Base-by-base conservation (phyloP, 2,888 invertebrate genomes). In the Labia minor region DNA sequence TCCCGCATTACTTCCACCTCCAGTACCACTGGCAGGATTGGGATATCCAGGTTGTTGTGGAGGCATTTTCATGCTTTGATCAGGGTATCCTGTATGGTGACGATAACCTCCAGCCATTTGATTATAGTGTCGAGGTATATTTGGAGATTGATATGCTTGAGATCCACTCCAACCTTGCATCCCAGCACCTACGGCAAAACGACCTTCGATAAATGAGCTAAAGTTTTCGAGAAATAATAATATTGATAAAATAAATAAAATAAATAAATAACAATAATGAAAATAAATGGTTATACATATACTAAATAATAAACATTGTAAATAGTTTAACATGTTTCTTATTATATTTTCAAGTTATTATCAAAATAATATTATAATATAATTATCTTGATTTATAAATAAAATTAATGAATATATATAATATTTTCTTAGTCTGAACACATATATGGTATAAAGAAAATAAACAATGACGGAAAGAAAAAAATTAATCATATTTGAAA, bases 1-100 rank as follows among this genome's bases (percentile, higher is more conserved):
- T 73, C 78, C 75, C 74, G 76, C 10, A 72, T 64, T 61, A 70
- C 63, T 75, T 75, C 49, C 49, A 49, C 49, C 14, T 8, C 49
- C 49, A 49, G 8, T 49, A 14, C 49, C 49, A 49, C 49, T 14
- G 3, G 6, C 49, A 49, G 49, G 14, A 16, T 4, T 49, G n/a
- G n/a, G n/a, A 14, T 49, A 49, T 49, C 49, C 49, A 14, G 49
- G 49, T 49, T 49, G 49, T 49, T 49, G 49, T 8, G 49, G 49
- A 8, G 49, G 49, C 49, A 49, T 49, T 16, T 49, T 49, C 49
- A 49, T 4, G 16, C n/a, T 49, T 49, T 49, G 49, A 8, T 49
- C 49, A 2, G 49, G 49, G 16, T 49, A 49, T 11, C 49, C 49
- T 8, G 49, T 49, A 49, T 49, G 49, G 49, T 49, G 49, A 8